phyloP scores from a whole-genome alignment of 92 coral and sea anemone genomes.

The Micromussa lordhowensis region DNA sequence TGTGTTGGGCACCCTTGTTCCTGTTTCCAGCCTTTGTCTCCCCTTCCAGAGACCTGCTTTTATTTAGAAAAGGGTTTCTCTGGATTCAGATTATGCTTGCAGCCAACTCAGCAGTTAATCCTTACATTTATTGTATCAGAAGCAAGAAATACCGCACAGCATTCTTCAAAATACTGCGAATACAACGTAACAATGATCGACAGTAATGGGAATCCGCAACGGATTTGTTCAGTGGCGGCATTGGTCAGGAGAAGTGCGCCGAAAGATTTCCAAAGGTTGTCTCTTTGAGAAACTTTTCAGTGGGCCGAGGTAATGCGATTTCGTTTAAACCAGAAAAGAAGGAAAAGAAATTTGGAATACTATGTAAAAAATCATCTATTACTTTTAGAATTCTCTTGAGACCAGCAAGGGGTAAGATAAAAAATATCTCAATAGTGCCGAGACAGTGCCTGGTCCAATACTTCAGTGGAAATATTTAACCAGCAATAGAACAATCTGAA shows the following conservation, averaged over 20 bases:
- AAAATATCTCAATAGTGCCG: no score
- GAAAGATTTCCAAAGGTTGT: no score
- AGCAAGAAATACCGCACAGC: slow-evolving; percentile 55
- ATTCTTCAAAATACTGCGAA: slow-evolving; percentile 27
- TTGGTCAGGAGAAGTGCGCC: not conserved
- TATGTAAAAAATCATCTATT: no score
- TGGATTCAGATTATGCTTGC: slow-evolving; percentile 23
- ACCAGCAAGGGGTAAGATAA: no score
- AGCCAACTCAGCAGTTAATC: slow-evolving; percentile 64
- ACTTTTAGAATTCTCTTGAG: no score
- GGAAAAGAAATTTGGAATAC: no score
- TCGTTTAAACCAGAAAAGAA: no score
- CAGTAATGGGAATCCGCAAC: not conserved
- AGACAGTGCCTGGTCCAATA: no score
- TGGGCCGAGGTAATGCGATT: no score
- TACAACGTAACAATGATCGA: not conserved
- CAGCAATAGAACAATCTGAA: no score
- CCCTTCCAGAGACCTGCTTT: not conserved
- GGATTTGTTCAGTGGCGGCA: not conserved
- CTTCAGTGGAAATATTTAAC: no score
- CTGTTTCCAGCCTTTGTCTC: slow-evolving; percentile 20
- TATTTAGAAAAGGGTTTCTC: slow-evolving; percentile 2
- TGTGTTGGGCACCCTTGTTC: slow-evolving; percentile 46
- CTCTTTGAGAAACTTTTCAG: not conserved
- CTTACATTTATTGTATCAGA: slow-evolving; percentile 59